Base-by-base conservation (phyloP, 2,888 invertebrate species). In the Neoscelio sp. region DNA sequence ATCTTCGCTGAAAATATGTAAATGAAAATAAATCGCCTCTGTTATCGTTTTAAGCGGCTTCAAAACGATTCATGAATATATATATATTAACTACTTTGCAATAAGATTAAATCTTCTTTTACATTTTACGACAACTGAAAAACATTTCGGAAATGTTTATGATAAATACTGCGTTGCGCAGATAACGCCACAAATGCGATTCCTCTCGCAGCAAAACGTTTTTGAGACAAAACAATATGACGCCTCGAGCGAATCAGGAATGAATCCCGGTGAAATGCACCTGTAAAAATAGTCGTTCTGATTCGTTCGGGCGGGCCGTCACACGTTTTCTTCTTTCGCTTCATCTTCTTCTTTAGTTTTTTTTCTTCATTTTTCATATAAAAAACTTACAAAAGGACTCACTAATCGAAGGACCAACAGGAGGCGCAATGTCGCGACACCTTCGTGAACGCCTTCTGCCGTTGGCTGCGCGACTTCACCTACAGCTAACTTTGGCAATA, bases 401-500 rank as follows among this genome's bases (percentile, higher is more conserved):
- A 48, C 78, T 74, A 74, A 78, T 74, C 48, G 42, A 64, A 74
- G 73, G 73, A 74, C 62, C 46, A 75, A 56, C 70, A 76, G 48
- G 60, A 65, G 42, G 56, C 68, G 70, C 50, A 40, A 56, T 50
- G 52, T 79, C 44, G 68, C 77, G 56, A 75, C 71, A 64, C 67
- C 67, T 78, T 76, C 67, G 74, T 68, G 75, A 70, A 68, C 70
- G 73, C 46, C 71, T 52, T 68, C 60, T 68, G 56, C 65, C 64
- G 76, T 81, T 78, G 78, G 71, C 81, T 80, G 81, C 82, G 79
- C 83, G 82, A 83, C 70, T 84, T 79, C 75, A 82, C 84, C 85
- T 86, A 87, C 83, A 82, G 82, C 82, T 86, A 87, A 84, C 85
- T 87, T 87, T 87, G 87, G 87, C 87, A 87, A 87, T 86, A 82